These are phyloP conservation scores for Sorex fumeus DNA, from an alignment of 2,113 vertebrate species.

Conservation along the genomic window DNA sequence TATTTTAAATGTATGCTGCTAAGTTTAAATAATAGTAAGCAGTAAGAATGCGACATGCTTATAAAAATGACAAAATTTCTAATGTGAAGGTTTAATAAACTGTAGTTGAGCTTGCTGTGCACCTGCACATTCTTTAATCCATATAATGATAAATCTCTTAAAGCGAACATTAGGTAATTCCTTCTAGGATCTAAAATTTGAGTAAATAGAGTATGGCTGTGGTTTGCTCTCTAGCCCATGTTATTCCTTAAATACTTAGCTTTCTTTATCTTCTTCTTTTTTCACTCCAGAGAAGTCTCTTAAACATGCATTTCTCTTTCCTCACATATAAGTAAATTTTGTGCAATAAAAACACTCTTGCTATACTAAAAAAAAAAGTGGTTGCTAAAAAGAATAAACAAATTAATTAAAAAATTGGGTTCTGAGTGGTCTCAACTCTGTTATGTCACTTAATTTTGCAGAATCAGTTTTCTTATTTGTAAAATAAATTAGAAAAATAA, in stretches of 20 bases:
- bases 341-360: no score
- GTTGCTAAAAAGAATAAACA: background rate
- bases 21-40: conserved; percentile 22
- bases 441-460: background rate
- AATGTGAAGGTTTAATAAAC: conserved; percentile 1
- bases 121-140: background rate
- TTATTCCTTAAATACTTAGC: no score
- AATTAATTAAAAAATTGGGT: background rate
- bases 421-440: background rate
- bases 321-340: no score
- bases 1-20: conserved; percentile 25
- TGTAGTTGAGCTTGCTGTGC: background rate
- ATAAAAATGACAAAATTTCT: conserved; percentile 26
- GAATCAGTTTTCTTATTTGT: conserved; percentile 19
- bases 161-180: background rate
- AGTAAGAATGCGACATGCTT: background rate
- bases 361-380: background rate
- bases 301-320: no score
- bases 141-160: background rate
- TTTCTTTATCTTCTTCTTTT: no score
- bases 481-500: conserved; percentile 47
- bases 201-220: background rate
- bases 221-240: no score
- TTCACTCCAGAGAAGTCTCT: no score
- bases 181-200: background rate